A percentile compares a stretch with the other conserved stretches of the same genome.
phyloP scores from a whole-genome alignment of 2,797 vertebrate genomes.

The Danionella dracula region DNA sequence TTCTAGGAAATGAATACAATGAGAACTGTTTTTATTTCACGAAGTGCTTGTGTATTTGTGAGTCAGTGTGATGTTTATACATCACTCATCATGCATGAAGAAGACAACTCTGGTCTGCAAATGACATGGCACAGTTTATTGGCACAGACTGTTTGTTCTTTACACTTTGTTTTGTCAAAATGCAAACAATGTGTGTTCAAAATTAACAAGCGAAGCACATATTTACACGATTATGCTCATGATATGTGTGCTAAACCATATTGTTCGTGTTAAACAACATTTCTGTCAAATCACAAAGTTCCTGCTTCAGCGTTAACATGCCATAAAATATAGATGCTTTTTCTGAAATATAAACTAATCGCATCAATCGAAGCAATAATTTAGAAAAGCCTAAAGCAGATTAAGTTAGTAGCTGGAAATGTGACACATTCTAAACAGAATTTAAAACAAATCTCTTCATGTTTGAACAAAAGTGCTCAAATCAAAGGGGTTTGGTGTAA shows the following conservation, averaged over 20 bases:
- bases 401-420: background rate
- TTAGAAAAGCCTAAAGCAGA: slow-evolving; percentile 16
- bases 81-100: slow-evolving; percentile 11
- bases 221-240: slow-evolving; percentile 6
- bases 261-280: slow-evolving; percentile 12
- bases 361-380: slow-evolving; percentile 47
- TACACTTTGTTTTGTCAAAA: slow-evolving; percentile 55
- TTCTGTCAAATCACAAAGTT: slow-evolving; percentile 3
- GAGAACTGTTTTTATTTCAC: background rate
- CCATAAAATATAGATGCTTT: slow-evolving; percentile 37
- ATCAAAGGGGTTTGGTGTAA: background rate
- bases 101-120: slow-evolving; percentile 19
- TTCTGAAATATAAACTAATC: slow-evolving; percentile 49
- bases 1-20: background rate
- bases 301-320: slow-evolving; percentile 36
- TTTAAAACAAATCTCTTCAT: background rate
- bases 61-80: background rate
- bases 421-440: too few species aligned
- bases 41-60: background rate
- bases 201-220: background rate
- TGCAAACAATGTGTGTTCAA: slow-evolving; percentile 52
- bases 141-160: slow-evolving; percentile 62
- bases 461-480: background rate
- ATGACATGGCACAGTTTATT: slow-evolving; percentile 42
- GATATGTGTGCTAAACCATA: slow-evolving; percentile 17